Conservation (phyloP, 2,113 vertebrate genomes). For the Phaethornis superciliosus region DNA sequence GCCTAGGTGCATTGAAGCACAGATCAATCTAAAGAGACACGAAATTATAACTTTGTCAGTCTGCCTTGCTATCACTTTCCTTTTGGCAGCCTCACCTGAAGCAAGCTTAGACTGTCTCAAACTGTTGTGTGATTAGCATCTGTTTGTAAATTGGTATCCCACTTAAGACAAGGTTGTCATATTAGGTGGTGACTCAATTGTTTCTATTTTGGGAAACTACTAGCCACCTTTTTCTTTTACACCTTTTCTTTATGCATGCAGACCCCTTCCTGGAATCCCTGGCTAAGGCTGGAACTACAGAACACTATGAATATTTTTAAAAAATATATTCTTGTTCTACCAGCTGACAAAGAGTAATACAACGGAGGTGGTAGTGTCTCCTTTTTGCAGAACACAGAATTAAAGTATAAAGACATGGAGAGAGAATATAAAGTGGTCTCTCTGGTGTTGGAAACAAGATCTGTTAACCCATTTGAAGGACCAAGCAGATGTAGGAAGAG, state of each 20-base stretch:
- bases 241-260: neutral
- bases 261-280: neutral
- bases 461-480: neutral
- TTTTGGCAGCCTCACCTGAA: neutral
- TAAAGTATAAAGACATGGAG: neutral
- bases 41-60: neutral
- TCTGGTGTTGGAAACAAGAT: neutral
- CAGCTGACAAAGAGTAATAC: neutral
- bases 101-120: neutral
- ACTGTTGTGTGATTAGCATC: neutral
- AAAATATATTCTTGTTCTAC: neutral
- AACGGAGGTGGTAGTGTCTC: neutral
- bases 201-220: neutral
- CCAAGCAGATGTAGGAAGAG: neutral
- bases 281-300: neutral
- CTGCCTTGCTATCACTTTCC: neutral
- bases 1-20: rapidly evolving
- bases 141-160: neutral
- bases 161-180: neutral
- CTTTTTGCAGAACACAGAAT: neutral
- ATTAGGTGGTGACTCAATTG: rapidly evolving
- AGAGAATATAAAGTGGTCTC: neutral
- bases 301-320: neutral
- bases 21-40: neutral
- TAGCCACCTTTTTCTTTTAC: neutral